Conservation (phyloP, 2,113 vertebrate genomes). For the Ceuthmochares aereus region DNA sequence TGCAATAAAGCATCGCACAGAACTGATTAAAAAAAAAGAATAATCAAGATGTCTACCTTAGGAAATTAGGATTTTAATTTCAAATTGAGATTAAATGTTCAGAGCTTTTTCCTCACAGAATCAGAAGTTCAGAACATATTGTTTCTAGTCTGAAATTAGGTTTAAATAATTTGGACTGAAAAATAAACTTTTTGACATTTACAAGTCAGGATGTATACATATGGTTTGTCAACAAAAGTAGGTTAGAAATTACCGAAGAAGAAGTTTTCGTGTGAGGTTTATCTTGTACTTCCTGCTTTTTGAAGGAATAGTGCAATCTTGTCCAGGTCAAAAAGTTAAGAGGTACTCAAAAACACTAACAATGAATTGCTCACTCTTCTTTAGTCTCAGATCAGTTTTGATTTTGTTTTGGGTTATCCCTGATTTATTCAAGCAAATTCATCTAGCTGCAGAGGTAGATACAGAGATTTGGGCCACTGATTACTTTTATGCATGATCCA, state of each 20-base stretch:
- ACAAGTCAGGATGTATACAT: constrained; percentile 28
- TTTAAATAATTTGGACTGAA: constrained; percentile 40
- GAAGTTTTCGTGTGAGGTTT: constrained; percentile 53
- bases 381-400: constrained; percentile 16
- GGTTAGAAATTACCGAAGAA: constrained; percentile 38
- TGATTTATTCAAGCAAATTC: background rate
- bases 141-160: background rate
- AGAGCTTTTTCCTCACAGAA: background rate
- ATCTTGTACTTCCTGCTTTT: constrained; percentile 52
- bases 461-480: background rate
- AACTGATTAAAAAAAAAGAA: background rate
- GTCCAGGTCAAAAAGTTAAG: constrained; percentile 35
- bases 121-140: background rate
- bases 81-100: background rate
- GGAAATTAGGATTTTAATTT: background rate
- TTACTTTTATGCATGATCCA: background rate
- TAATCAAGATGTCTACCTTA: background rate
- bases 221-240: constrained; percentile 56
- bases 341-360: constrained; percentile 38
- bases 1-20: background rate
- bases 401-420: background rate
- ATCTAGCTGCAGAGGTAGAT: background rate
- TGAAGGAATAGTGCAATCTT: background rate
- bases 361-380: background rate
- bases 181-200: constrained; percentile 54